Conservation (phyloP, 2,797 vertebrate species). For the Phoxinus dragarum region DNA sequence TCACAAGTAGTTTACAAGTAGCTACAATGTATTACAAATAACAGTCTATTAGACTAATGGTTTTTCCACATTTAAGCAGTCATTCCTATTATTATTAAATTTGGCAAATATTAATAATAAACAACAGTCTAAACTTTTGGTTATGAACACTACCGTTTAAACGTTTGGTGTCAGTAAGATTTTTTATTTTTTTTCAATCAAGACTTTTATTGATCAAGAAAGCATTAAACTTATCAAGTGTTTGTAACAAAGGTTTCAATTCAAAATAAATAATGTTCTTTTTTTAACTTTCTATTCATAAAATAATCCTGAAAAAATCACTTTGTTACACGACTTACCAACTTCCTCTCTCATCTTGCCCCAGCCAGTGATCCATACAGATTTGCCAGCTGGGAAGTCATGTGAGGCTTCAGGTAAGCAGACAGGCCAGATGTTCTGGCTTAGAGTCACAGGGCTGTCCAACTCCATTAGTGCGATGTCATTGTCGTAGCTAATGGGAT, state of each 20-base stretch:
- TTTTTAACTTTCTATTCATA: background rate
- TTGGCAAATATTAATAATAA: background rate
- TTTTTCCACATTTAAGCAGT: background rate
- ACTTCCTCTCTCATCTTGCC: conserved; percentile 86
- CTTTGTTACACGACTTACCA: conserved; percentile 65
- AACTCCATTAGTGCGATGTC: conserved; percentile 93
- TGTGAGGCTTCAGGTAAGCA: conserved; percentile 85
- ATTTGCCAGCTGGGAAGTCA: conserved; percentile 79
- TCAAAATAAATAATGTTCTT: background rate
- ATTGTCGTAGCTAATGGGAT: conserved; percentile 80
- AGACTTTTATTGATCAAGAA: background rate
- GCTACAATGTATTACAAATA: background rate
- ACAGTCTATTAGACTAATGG: background rate
- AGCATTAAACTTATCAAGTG: background rate
- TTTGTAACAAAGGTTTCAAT: background rate
- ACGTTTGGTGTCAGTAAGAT: background rate
- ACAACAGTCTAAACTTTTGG: background rate
- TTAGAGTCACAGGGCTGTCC: conserved; percentile 76
- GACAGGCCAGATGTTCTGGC: conserved; percentile 81
- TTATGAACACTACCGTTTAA: background rate
- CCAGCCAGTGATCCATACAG: conserved; percentile 93
- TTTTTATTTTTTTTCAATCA: background rate
- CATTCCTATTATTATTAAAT: background rate
- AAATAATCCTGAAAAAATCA: background rate
- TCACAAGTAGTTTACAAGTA: background rate